Percentiles rank a stretch among this genome's conserved stretches.
Conservation (phyloP, 2,797 vertebrate genomes). For the Micropoecilia bifurca region DNA sequence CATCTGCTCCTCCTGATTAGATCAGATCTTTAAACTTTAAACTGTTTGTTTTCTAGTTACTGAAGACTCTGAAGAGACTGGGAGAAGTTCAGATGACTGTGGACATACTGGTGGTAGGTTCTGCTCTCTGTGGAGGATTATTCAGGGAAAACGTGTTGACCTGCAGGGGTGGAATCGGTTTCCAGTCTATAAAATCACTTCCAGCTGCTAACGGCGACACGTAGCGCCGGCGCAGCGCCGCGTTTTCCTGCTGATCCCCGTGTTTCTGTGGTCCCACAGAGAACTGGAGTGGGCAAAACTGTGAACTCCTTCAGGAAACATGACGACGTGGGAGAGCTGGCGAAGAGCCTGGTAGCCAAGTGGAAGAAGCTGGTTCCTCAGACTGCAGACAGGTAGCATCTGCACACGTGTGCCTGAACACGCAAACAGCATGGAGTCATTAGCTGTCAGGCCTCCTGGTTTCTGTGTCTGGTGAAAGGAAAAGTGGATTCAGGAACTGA, state of each 20-base stretch:
- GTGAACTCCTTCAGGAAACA: constrained; percentile 96
- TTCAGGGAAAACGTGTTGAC: not conserved
- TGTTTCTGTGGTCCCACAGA: constrained; percentile 71
- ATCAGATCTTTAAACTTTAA: not conserved
- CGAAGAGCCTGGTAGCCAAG: constrained; percentile 91
- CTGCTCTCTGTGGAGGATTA: too few relatives aligned
- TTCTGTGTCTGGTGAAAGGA: not conserved
- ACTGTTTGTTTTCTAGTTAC: constrained; percentile 78
- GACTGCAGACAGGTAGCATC: constrained; percentile 84
- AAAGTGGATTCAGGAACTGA: not conserved
- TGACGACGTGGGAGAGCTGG: constrained; percentile 87
- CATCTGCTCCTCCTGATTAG: not conserved
- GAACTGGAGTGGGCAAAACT: constrained; percentile 96
- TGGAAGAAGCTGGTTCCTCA: constrained; percentile 99
- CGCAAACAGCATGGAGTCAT: not conserved
- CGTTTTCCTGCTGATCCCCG: not conserved
- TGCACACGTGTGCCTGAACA: not conserved
- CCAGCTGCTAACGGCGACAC: not conserved
- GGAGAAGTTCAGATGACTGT: constrained; percentile 94
- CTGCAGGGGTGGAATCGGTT: not conserved
- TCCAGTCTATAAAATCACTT: not conserved
- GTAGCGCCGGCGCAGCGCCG: too few relatives aligned
- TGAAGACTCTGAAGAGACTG: constrained; percentile 93
- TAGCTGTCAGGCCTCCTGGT: not conserved
- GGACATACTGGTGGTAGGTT: constrained; percentile 93